These are phyloP conservation scores for Euphysa ruthae DNA, from an alignment of 30 jellyfish, hydroid and myxozoan species.

Conservation along the genomic window DNA sequence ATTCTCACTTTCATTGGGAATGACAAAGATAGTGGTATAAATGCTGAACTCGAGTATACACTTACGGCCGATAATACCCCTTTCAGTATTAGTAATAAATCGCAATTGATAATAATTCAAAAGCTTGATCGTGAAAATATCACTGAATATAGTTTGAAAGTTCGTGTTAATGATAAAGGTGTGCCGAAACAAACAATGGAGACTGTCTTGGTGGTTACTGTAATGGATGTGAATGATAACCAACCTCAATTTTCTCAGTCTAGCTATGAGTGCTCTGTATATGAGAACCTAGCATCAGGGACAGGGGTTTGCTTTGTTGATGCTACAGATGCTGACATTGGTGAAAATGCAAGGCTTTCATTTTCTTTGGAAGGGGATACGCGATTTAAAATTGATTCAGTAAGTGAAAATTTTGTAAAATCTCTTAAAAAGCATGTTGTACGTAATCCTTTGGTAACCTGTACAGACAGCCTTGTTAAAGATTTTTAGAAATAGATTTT, in stretches of 20 bases:
- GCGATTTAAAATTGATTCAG: slow-evolving; percentile 50
- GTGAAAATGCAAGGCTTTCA: slow-evolving; percentile 10
- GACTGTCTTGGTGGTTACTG: slow-evolving; percentile 29
- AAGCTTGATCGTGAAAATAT: slow-evolving; percentile 62
- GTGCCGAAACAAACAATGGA: slow-evolving; percentile 37
- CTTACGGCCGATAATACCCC: too few species aligned
- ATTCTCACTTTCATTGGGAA: too few species aligned
- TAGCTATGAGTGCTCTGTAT: slow-evolving; percentile 31
- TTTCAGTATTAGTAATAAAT: too few species aligned
- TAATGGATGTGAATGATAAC: slow-evolving; percentile 62
- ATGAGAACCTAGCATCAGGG: slow-evolving; percentile 48
- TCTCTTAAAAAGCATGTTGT: too few species aligned
- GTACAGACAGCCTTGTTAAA: too few species aligned
- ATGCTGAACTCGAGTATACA: too few species aligned
- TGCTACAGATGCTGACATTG: slow-evolving; percentile 39
- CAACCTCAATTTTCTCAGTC: slow-evolving; percentile 45
- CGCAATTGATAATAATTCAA: too few species aligned
- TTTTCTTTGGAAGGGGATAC: slow-evolving; percentile 1
- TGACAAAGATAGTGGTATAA: too few species aligned
- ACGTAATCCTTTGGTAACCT: too few species aligned
- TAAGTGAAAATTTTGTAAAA: too few species aligned
- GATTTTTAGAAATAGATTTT: too few species aligned
- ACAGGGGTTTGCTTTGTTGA: slow-evolving; percentile 14
- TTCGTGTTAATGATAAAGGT: slow-evolving; percentile 69
- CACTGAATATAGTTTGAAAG: slow-evolving; percentile 30